Evolutionary conservation across 1,140 invertebrate species (phyloP).

Genomic region (Drosophila sturtevanti): DNA sequence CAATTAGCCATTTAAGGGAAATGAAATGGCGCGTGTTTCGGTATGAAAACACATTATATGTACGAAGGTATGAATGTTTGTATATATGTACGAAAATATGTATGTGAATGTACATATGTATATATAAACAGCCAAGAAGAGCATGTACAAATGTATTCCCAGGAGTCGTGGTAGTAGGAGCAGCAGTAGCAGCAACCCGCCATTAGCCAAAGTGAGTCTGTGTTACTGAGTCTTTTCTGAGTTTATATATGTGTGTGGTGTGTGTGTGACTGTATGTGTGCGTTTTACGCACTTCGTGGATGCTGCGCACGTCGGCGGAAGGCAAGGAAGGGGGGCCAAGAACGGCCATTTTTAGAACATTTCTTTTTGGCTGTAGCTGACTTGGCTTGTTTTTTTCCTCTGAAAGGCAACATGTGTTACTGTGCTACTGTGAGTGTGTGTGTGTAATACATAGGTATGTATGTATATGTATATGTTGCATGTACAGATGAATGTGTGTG

Average conservation of each 20-base stretch:
- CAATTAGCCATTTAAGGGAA: conserved; percentile 13
- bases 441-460: too few species aligned
- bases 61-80: not conserved
- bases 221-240: conserved; percentile 24
- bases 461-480: too few species aligned
- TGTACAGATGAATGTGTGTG: not conserved
- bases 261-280: conserved; percentile 22
- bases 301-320: conserved; percentile 45
- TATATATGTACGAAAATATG: not conserved
- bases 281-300: conserved; percentile 60
- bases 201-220: conserved; percentile 56
- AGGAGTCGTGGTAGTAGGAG: conserved; percentile 26
- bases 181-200: conserved; percentile 45
- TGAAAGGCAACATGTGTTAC: conserved; percentile 23
- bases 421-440: not conserved
- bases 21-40: conserved; percentile 67
- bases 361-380: conserved; percentile 43
- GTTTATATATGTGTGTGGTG: too few species aligned
- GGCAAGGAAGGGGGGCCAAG: conserved; percentile 2
- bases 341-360: conserved; percentile 31
- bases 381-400: conserved; percentile 33
- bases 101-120: not conserved
- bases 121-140: conserved; percentile 27
- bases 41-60: conserved; percentile 40
- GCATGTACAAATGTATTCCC: conserved; percentile 55